Percentiles rank a stretch among this genome's conserved stretches.
phyloP scores from a whole-genome alignment of 2,797 vertebrate genomes.

The Chiloscyllium punctatum region DNA sequence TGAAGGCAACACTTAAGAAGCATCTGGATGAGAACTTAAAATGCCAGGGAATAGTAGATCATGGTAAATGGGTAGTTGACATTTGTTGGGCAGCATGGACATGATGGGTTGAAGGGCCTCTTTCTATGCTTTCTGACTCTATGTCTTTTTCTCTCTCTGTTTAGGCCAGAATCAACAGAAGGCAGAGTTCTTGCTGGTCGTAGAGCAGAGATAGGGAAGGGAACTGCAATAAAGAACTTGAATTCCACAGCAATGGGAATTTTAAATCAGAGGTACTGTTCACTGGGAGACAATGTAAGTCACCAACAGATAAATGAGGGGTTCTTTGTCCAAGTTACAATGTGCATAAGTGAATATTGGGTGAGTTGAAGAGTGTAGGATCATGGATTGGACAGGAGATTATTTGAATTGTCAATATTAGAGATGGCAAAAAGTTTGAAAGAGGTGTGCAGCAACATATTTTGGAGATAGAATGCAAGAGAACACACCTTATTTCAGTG shows the following conservation, averaged over 20 bases:
- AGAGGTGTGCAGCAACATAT: background rate
- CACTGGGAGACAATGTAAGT: background rate
- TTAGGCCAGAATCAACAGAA: background rate
- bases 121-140: no score
- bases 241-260: background rate
- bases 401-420: background rate
- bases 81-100: no score
- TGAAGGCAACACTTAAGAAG: no score
- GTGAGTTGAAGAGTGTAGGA: background rate
- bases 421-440: background rate
- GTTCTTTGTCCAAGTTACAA: background rate
- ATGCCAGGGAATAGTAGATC: no score
- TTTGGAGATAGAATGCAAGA: background rate
- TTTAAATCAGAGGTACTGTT: background rate
- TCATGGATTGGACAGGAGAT: background rate
- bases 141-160: no score
- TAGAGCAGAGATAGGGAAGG: background rate
- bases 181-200: background rate
- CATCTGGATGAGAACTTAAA: no score
- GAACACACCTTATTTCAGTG: background rate
- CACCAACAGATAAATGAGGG: background rate
- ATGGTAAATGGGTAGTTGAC: no score
- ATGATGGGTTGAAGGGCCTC: no score
- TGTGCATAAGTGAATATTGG: background rate
- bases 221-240: background rate